Evolutionary conservation across 1,140 invertebrate species (phyloP).

Genomic region (Tetragonula clypearis): DNA sequence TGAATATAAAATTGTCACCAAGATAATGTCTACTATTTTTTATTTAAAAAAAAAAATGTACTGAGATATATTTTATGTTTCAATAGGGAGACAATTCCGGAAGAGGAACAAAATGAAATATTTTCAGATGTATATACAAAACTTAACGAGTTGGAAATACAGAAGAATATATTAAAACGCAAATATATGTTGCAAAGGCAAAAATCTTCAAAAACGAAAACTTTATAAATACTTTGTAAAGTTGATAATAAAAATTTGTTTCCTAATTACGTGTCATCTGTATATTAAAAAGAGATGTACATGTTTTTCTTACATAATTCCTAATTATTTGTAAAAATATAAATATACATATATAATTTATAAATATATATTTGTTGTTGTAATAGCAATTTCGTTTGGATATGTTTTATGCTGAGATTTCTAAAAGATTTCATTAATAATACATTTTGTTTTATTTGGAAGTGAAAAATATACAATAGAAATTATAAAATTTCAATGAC

Average conservation of each 20-base stretch:
- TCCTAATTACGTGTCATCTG: slow-evolving; percentile 20
- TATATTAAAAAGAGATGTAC: slow-evolving; percentile 26
- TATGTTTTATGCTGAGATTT: background rate
- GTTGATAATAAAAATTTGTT: slow-evolving; percentile 35
- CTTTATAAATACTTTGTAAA: slow-evolving; percentile 75
- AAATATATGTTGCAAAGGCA: slow-evolving; percentile 86
- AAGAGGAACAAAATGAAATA: slow-evolving; percentile 93
- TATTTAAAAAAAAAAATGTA: background rate
- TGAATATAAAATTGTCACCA: background rate
- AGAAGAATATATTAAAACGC: slow-evolving; percentile 86
- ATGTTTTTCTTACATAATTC: slow-evolving; percentile 9
- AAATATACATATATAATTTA: slow-evolving; percentile 13
- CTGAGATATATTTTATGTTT: slow-evolving; percentile 23
- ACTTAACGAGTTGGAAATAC: slow-evolving; percentile 86
- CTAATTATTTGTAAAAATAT: slow-evolving; percentile 19
- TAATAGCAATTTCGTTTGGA: background rate
- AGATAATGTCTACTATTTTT: slow-evolving; percentile 30
- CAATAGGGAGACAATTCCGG: slow-evolving; percentile 88
- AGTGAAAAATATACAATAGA: slow-evolving; percentile 68
- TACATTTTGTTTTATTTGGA: slow-evolving; percentile 59
- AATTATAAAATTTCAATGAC: slow-evolving; percentile 59
- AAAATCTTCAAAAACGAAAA: slow-evolving; percentile 78
- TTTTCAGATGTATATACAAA: slow-evolving; percentile 91
- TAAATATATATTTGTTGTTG: background rate
- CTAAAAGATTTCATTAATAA: slow-evolving; percentile 9